A percentile compares a stretch with the other conserved stretches of the same genome.
phyloP scores from a whole-genome alignment of 2,797 vertebrate species.

The Limosa lapponica region DNA sequence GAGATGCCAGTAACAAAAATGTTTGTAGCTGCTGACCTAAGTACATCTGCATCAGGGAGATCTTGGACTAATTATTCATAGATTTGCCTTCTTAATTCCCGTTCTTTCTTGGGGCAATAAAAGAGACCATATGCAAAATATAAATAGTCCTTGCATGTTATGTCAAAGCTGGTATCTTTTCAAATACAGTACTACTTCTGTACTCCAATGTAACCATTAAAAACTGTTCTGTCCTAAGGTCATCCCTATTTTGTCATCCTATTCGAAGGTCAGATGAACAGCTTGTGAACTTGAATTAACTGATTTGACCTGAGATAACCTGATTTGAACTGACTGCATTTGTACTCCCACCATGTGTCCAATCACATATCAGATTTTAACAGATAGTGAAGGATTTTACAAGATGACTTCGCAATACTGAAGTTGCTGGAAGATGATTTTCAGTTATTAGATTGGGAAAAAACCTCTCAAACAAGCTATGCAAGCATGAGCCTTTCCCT shows the following conservation, averaged over 20 bases:
- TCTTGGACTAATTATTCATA: not conserved
- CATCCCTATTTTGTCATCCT: not conserved
- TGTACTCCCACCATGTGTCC: not conserved
- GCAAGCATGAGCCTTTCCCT: not conserved
- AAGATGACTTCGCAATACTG: not conserved
- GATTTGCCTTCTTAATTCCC: not conserved
- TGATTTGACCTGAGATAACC: not conserved
- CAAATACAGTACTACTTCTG: not conserved
- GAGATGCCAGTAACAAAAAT: not conserved
- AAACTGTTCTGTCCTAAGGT: not conserved
- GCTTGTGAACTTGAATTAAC: not conserved
- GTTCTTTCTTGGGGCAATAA: not conserved
- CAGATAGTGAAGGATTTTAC: not conserved
- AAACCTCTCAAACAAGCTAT: not conserved
- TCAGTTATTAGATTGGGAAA: not conserved
- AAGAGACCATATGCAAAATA: not conserved
- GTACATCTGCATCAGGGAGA: fast-evolving
- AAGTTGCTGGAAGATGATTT: not conserved
- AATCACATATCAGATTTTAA: not conserved
- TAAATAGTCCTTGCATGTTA: not conserved
- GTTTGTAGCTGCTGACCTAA: not conserved
- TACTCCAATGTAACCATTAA: not conserved
- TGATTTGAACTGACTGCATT: not conserved
- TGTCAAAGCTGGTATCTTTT: not conserved
- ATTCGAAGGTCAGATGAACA: not conserved